phyloP scores from a whole-genome alignment of 2,888 invertebrate species.

The Sarcophaga subvicina region DNA sequence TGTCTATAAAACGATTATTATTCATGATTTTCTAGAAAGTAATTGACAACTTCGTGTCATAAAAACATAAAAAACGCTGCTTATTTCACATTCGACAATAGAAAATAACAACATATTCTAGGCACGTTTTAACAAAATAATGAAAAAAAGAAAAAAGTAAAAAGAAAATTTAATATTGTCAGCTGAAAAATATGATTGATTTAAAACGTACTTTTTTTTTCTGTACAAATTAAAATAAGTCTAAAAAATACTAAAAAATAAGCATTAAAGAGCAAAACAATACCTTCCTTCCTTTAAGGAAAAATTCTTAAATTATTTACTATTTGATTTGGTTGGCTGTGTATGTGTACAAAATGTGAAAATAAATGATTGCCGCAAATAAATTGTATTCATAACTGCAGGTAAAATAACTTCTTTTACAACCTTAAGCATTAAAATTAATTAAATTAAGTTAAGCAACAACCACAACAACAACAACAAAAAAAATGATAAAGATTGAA shows the following conservation, averaged over 20 bases:
- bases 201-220: neutral
- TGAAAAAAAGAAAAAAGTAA: constrained; percentile 18
- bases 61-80: neutral
- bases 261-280: constrained; percentile 17
- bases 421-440: constrained; percentile 54
- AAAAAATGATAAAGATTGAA: constrained; percentile 17
- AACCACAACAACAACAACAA: neutral
- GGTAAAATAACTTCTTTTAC: neutral
- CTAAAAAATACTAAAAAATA: constrained; percentile 13
- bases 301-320: neutral
- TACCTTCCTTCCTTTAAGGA: neutral
- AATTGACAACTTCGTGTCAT: constrained; percentile 50
- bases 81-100: neutral
- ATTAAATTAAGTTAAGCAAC: constrained; percentile 57
- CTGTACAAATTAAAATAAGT: too few species aligned
- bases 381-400: constrained; percentile 20
- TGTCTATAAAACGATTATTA: neutral
- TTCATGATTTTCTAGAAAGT: constrained; percentile 34
- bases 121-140: constrained; percentile 41
- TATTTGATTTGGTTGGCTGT: neutral
- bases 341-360: constrained; percentile 5
- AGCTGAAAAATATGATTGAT: constrained; percentile 42
- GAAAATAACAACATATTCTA: neutral
- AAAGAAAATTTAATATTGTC: constrained; percentile 17
- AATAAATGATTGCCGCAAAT: neutral